A percentile compares a stretch with the other conserved stretches of the same genome.
phyloP scores from a whole-genome alignment of 2,797 vertebrate genomes.

The Perodicticus potto region DNA sequence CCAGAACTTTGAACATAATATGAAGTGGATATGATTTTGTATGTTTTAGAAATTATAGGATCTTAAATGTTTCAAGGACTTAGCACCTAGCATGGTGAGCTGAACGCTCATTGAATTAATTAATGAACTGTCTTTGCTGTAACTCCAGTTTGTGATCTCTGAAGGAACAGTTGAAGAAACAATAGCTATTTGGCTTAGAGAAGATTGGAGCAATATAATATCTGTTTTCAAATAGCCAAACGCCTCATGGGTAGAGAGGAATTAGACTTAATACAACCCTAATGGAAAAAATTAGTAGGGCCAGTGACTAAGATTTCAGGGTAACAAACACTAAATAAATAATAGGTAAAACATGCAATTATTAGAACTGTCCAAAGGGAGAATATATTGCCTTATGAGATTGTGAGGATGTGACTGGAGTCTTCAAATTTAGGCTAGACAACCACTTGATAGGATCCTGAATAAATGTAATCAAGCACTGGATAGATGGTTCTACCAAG shows the following conservation, averaged over 20 bases:
- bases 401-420: neutral
- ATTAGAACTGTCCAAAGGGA: neutral
- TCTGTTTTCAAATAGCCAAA: neutral
- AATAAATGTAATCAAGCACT: slow-evolving; percentile 34
- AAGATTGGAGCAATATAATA: neutral
- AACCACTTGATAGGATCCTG: neutral
- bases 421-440: slow-evolving; percentile 4
- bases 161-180: neutral
- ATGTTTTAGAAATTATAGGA: neutral
- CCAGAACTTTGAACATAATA: neutral
- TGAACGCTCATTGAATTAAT: neutral
- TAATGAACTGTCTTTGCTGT: neutral
- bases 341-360: neutral
- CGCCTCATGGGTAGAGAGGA: neutral
- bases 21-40: slow-evolving; percentile 10
- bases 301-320: neutral
- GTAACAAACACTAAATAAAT: neutral
- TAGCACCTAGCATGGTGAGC: neutral
- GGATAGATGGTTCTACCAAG: neutral
- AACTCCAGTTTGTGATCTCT: neutral
- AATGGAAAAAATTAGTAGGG: neutral
- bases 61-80: slow-evolving; percentile 44
- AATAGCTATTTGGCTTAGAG: neutral
- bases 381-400: neutral
- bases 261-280: neutral